Evolutionary conservation across 2,113 vertebrate species (phyloP).

Genomic region (Junco hyemalis): DNA sequence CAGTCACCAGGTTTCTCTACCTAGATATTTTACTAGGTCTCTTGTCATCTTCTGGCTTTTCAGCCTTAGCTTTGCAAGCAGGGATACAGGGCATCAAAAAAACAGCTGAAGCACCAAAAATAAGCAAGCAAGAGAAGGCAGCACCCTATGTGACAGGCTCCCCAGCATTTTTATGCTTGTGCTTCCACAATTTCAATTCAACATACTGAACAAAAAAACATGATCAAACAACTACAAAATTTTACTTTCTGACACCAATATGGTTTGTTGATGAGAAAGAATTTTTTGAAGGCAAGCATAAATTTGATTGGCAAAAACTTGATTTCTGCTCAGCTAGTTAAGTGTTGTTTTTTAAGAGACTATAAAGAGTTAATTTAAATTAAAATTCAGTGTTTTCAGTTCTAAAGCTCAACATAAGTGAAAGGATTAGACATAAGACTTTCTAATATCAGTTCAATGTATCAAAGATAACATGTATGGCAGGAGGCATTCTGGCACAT

Average conservation of each 20-base stretch:
- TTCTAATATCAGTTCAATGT: constrained; percentile 15
- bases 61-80: neutral
- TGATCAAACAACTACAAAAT: neutral
- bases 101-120: neutral
- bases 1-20: neutral
- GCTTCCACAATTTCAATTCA: neutral
- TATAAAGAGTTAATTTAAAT: constrained; percentile 26
- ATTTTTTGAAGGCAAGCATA: neutral
- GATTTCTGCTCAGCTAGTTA: neutral
- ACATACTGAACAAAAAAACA: neutral
- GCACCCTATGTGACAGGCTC: neutral
- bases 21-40: neutral
- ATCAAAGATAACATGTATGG: constrained; percentile 5
- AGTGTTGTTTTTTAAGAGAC: neutral
- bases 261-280: neutral
- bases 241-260: neutral
- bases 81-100: neutral
- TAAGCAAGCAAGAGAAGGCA: neutral
- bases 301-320: neutral
- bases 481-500: constrained; percentile 15
- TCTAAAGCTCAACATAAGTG: constrained; percentile 45
- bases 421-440: constrained; percentile 49
- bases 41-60: neutral
- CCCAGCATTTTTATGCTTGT: neutral
- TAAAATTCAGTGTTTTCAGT: constrained; percentile 13